A percentile compares a stretch with the other conserved stretches of the same genome.
phyloP scores from a whole-genome alignment of 2,888 invertebrate genomes.

The Fragum sueziense region DNA sequence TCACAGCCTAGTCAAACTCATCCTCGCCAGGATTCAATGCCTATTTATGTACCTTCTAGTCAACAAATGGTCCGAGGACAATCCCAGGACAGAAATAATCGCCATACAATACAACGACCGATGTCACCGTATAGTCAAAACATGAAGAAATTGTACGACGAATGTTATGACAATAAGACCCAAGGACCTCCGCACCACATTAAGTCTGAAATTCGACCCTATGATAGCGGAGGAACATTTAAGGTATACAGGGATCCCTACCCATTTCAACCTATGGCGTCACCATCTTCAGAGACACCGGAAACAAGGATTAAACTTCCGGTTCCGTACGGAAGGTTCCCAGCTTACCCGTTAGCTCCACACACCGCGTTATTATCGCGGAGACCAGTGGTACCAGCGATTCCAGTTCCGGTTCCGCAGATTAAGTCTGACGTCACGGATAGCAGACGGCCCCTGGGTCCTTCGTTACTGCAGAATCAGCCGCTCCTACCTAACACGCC shows the following conservation, averaged over 20 bases:
- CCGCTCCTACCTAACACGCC: not conserved
- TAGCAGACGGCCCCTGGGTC: slow-evolving; percentile 47
- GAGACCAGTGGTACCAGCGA: not conserved
- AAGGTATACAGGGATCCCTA: slow-evolving; percentile 3
- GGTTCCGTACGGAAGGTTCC: not conserved
- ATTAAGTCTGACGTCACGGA: slow-evolving; percentile 15
- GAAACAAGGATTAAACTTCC: not conserved
- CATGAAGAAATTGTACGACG: not conserved
- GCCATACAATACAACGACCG: not conserved
- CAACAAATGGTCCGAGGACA: not conserved
- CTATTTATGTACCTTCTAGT: not conserved
- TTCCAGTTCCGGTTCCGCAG: not conserved
- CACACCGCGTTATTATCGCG: not conserved
- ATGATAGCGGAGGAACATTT: not conserved
- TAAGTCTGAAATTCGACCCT: not conserved
- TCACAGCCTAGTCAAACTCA: not conserved
- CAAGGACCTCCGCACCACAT: not conserved
- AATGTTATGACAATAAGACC: not conserved
- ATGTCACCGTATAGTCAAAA: not conserved
- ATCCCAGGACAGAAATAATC: not conserved
- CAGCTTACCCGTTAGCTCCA: not conserved
- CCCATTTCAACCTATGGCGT: not conserved
- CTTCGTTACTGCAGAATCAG: slow-evolving; percentile 51
- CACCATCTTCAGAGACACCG: not conserved
- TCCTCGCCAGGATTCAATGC: not conserved